Percentiles rank a stretch among this genome's conserved stretches.
Evolutionary conservation across 2,797 vertebrate species (phyloP).

Genomic region (Furcifer pardalis): DNA sequence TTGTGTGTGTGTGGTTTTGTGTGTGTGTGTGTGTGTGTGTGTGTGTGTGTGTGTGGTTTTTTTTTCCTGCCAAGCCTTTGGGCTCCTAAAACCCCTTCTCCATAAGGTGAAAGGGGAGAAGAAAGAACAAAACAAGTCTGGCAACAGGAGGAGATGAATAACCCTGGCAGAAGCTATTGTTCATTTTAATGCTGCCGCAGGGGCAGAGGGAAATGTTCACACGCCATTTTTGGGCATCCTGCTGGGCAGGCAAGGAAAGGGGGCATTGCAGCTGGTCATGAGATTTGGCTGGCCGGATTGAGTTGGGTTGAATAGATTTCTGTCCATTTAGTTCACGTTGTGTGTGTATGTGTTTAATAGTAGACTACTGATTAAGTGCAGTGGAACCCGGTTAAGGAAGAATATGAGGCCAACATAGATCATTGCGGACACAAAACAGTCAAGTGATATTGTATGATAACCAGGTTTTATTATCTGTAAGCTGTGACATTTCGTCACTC

Average conservation of each 20-base stretch:
- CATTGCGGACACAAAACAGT: conserved; percentile 65
- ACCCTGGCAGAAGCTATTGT: conserved; percentile 89
- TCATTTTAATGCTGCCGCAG: conserved; percentile 85
- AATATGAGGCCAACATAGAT: conserved; percentile 58
- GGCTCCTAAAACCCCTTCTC: conserved; percentile 59
- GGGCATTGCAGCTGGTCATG: conserved; percentile 86
- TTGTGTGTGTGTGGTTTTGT: conserved; percentile 61
- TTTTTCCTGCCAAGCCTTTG: conserved; percentile 62
- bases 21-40: conserved; percentile 51
- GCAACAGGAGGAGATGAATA: conserved; percentile 77
- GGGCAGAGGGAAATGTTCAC: conserved; percentile 90
- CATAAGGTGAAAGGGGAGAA: conserved; percentile 73
- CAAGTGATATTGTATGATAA: conserved; percentile 50
- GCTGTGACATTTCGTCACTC: neutral
- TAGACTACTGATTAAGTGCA: conserved; percentile 70
- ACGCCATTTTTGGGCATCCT: conserved; percentile 90
- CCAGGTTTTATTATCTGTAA: conserved; percentile 60
- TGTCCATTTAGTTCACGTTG: conserved; percentile 57
- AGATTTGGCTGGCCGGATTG: conserved; percentile 86
- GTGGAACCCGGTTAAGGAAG: conserved; percentile 63
- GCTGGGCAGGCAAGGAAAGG: conserved; percentile 89
- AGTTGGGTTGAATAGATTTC: conserved; percentile 83
- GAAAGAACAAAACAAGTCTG: conserved; percentile 66
- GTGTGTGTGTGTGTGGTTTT: conserved; percentile 55
- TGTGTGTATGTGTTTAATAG: conserved; percentile 60